phyloP scores from a whole-genome alignment of 2,888 invertebrate genomes.

The Thalpophila matura region DNA sequence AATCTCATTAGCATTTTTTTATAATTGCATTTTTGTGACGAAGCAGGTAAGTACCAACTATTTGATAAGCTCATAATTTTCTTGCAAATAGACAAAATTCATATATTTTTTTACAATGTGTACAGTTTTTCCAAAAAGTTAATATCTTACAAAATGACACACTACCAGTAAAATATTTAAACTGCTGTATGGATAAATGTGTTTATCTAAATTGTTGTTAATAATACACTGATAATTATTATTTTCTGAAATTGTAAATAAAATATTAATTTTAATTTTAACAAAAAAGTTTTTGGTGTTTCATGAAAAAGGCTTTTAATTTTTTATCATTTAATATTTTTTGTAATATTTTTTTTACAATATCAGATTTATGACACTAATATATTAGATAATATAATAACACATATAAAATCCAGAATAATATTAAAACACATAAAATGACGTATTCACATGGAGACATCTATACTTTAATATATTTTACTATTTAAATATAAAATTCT shows the following conservation, averaged over 20 bases:
- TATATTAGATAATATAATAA: constrained; percentile 50
- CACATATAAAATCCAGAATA: constrained; percentile 59
- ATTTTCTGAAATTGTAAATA: constrained; percentile 47
- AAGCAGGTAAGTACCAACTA: no score
- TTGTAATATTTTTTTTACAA: constrained; percentile 39
- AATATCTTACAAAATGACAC: constrained; percentile 51
- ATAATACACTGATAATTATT: constrained; percentile 28
- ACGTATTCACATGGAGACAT: constrained; percentile 60
- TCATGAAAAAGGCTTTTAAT: constrained; percentile 17
- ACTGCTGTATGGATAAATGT: constrained; percentile 43
- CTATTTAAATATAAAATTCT: constrained; percentile 82
- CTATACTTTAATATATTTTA: constrained; percentile 59
- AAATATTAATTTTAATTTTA: constrained; percentile 1
- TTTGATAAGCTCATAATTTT: no score
- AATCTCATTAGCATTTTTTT: background rate
- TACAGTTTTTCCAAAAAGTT: constrained; percentile 53
- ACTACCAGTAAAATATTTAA: constrained; percentile 42
- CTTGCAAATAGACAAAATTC: constrained; percentile 45
- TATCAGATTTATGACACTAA: constrained; percentile 40
- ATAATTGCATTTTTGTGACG: no score
- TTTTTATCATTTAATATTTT: background rate
- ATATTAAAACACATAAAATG: constrained; percentile 61
- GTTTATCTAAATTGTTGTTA: constrained; percentile 39
- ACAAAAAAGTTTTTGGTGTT: constrained; percentile 35
- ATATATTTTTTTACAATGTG: constrained; percentile 26